Evolutionary conservation across 2,113 vertebrate genomes (phyloP), one percentile per base, ranked within the genome.

Genomic region (Petrocephalus zakoni): DNA sequence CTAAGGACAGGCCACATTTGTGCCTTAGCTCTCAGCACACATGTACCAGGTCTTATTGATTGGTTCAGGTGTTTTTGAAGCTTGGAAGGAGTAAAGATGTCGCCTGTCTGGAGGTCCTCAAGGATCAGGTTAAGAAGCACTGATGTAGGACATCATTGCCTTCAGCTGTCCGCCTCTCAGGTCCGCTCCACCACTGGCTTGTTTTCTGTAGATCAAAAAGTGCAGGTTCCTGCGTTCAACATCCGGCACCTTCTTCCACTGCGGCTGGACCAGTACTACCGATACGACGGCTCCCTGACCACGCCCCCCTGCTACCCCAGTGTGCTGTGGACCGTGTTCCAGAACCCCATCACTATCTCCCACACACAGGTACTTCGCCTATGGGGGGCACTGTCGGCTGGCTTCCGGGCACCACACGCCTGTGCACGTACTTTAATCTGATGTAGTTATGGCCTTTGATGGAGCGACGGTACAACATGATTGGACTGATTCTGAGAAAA

Each of bases 291-390:
- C 5, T 99, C 98, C n/a, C 94, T 99, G 92, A 99, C 98, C 0
- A 98, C 98, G 4, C 98, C 98, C 8, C 98, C 98, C 0, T 99
- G 98, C 92, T 96, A 96, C 91, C 97, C 97, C 0, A 98, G 96
- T 0, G 98, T 99, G 86, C 94, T 98, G 89, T 99, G 98, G 98
- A 99, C 97, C 0, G 92, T 99, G 25, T 99, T 99, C 93, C 94
- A 95, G 90, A 96, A 96, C 52, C 94, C 95, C 0, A 94, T 98
- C 10, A 95, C 95, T 34, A 94, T 99, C 90, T 99, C 98, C 88
- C 93, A 89, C 25, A 94, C 95, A 83, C 98, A 99, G 98, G 98
- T 96, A 94, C 34, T 55, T 22, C 81, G 55, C 78, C 75, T 42
- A 25, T 22, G 42, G 13, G 61, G 61, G 61, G n/a, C 10, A 1